phyloP scores from a whole-genome alignment of 2,888 invertebrate genomes.

The Lepidonotus clava region DNA sequence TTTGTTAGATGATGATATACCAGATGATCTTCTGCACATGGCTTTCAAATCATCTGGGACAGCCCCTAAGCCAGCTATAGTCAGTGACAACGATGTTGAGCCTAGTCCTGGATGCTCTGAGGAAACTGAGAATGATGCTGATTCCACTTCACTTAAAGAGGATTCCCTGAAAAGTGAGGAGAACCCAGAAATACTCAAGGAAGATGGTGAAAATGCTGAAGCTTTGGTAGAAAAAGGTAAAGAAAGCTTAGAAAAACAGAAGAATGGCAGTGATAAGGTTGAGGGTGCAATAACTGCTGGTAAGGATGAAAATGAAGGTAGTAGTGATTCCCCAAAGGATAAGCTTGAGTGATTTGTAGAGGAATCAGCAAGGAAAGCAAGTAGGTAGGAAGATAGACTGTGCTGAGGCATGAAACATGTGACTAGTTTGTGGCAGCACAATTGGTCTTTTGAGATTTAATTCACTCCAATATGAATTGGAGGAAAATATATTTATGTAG shows the following conservation, averaged over 20 bases:
- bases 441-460: no score
- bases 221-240: background rate
- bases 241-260: background rate
- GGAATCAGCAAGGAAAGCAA: no score
- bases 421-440: no score
- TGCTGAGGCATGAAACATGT: no score
- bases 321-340: no score
- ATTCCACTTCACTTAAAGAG: no score
- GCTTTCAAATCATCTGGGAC: background rate
- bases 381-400: no score
- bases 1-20: background rate
- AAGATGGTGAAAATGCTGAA: background rate
- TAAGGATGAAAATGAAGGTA: background rate
- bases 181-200: background rate
- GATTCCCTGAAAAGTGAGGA: background rate
- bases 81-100: background rate
- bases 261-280: background rate
- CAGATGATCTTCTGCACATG: background rate
- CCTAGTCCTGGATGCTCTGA: background rate
- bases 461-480: no score
- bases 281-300: background rate
- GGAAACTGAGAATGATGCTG: background rate
- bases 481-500: no score
- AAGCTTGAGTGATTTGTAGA: no score
- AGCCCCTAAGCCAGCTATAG: background rate